A percentile compares a stretch with the other conserved stretches of the same genome.
phyloP scores from a whole-genome alignment of 1,140 invertebrate genomes.

The Daktulosphaira vitifoliae region DNA sequence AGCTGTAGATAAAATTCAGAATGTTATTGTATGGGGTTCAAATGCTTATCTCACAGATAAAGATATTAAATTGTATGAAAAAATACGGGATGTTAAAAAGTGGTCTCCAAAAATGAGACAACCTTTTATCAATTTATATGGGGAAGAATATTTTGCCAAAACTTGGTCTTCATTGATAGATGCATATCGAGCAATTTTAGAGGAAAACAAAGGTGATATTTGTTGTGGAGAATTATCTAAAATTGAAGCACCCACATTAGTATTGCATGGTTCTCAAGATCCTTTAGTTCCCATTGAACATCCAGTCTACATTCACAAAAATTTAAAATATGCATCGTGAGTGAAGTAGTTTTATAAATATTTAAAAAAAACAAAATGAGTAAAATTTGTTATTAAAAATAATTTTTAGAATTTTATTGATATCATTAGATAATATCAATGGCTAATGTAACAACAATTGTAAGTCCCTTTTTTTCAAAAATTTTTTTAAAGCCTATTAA shows the following conservation, averaged over 20 bases:
- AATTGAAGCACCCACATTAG: slow-evolving; percentile 63
- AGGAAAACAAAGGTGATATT: slow-evolving; percentile 57
- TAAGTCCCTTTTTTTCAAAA: too few species aligned
- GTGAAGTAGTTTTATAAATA: too few species aligned
- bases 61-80: slow-evolving; percentile 57
- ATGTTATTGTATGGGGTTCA: slow-evolving; percentile 67
- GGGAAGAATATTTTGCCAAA: slow-evolving; percentile 58
- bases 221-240: slow-evolving; percentile 55
- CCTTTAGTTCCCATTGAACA: slow-evolving; percentile 63
- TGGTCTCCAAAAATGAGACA: slow-evolving; percentile 73
- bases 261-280: slow-evolving; percentile 76
- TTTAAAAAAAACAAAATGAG: too few species aligned
- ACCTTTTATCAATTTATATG: slow-evolving; percentile 65
- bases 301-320: slow-evolving; percentile 58
- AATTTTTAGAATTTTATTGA: too few species aligned
- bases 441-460: too few species aligned
- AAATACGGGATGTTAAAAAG: slow-evolving; percentile 55
- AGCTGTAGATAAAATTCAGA: slow-evolving; percentile 56
- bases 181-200: slow-evolving; percentile 50
- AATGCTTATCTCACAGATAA: slow-evolving; percentile 63
- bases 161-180: slow-evolving; percentile 68
- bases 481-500: too few species aligned
- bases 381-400: too few species aligned
- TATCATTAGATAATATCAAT: too few species aligned
- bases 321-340: slow-evolving; percentile 59